Conservation (phyloP, 1,140 invertebrate genomes). For the Pseudomyrmex dendroicus region DNA sequence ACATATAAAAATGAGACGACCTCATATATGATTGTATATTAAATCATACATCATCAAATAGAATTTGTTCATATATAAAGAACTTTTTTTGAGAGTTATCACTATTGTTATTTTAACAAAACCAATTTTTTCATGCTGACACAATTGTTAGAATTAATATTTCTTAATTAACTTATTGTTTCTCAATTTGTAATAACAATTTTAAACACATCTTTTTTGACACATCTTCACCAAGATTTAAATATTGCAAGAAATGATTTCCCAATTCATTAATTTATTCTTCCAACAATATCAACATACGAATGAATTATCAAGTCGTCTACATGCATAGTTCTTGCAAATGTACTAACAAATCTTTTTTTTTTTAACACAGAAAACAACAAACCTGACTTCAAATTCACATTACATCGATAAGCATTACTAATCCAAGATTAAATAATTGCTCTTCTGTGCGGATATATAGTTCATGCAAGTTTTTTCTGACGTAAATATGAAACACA, state of each 20-base stretch:
- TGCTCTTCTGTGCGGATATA: neutral
- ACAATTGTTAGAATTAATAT: too few species aligned
- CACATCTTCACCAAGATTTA: neutral
- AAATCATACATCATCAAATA: too few species aligned
- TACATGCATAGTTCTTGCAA: neutral
- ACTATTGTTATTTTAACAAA: too few species aligned
- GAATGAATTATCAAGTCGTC: neutral
- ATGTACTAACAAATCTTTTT: neutral
- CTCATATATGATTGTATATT: too few species aligned
- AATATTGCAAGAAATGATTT: neutral
- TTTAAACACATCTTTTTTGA: neutral
- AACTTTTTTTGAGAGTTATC: too few species aligned
- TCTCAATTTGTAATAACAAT: neutral
- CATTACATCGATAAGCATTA: neutral
- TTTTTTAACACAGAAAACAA: neutral
- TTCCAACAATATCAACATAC: neutral
- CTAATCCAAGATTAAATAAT: conserved; percentile 41
- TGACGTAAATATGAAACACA: conserved; percentile 5
- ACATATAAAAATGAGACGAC: too few species aligned
- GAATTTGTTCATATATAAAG: too few species aligned
- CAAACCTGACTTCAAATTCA: neutral
- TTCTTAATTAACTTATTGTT: neutral
- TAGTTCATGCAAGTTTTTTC: neutral
- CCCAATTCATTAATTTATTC: neutral
- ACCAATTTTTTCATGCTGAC: too few species aligned